Evolutionary conservation across 2,113 vertebrate genomes (phyloP).

Genomic region (Grus americana): DNA sequence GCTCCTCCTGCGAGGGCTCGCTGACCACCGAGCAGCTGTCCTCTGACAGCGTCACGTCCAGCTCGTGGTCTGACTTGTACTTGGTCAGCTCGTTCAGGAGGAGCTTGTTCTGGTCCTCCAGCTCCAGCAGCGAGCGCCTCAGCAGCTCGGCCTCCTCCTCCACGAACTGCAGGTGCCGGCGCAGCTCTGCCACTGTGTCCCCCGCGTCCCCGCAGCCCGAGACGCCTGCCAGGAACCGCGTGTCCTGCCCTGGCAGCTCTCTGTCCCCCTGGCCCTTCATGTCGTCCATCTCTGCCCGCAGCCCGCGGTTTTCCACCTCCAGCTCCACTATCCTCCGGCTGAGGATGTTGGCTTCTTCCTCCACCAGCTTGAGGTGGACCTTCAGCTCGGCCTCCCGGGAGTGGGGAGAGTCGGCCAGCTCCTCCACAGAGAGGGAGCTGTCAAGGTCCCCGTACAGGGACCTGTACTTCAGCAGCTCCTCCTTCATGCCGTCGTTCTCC

Average conservation of each 20-base stretch:
- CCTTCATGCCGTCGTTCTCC: slow-evolving; percentile 94
- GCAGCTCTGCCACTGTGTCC: slow-evolving; percentile 90
- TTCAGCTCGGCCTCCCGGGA: slow-evolving; percentile 93
- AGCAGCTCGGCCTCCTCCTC: slow-evolving; percentile 98
- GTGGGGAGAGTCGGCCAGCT: slow-evolving; percentile 91
- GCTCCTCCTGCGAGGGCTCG: slow-evolving; percentile 89
- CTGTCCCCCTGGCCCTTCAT: slow-evolving; percentile 85
- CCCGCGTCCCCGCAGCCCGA: slow-evolving; percentile 76
- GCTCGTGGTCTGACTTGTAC: slow-evolving; percentile 88
- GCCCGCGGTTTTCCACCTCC: slow-evolving; percentile 96
- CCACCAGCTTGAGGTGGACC: slow-evolving; percentile 94
- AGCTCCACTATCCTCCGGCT: slow-evolving; percentile 96
- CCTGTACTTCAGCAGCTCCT: slow-evolving; percentile 91
- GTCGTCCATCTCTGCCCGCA: slow-evolving; percentile 93
- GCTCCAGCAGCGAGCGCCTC: slow-evolving; percentile 89
- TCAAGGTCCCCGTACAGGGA: slow-evolving; percentile 93
- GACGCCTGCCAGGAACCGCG: slow-evolving; percentile 63
- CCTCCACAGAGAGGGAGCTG: slow-evolving; percentile 87
- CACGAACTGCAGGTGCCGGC: slow-evolving; percentile 96
- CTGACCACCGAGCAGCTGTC: slow-evolving; percentile 87
- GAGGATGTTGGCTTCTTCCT: slow-evolving; percentile 97
- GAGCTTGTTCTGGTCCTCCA: slow-evolving; percentile 98
- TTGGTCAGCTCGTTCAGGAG: slow-evolving; percentile 93
- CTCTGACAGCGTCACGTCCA: slow-evolving; percentile 77
- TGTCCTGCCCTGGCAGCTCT: slow-evolving; percentile 71